Percentiles rank a stretch among this genome's conserved stretches.
Conservation (phyloP, 1,140 invertebrate genomes). For the Diploscapter pachys region DNA sequence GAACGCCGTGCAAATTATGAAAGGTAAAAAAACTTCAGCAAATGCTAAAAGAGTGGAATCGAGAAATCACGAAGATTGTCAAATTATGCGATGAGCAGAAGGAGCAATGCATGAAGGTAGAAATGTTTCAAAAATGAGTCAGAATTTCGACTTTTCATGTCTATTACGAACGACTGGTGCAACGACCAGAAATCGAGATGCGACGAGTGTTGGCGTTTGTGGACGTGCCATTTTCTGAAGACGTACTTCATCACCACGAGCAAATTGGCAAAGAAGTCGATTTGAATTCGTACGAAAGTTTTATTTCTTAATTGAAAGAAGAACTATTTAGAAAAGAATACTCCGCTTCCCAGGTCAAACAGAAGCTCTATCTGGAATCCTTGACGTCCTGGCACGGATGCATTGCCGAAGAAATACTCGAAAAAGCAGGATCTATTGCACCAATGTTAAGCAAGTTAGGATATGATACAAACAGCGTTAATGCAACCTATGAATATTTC, state of each 20-base stretch:
- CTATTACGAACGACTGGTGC: too few species aligned
- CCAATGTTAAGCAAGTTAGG: slow-evolving; percentile 50
- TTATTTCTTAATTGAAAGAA: slow-evolving; percentile 70
- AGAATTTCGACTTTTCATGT: slow-evolving; percentile 6
- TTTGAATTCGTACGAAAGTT: too few species aligned
- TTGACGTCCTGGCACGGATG: slow-evolving; percentile 91
- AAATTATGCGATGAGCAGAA: too few species aligned
- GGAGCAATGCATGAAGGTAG: too few species aligned
- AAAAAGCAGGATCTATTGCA: slow-evolving; percentile 48
- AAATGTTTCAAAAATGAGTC: neutral
- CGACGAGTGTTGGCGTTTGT: too few species aligned
- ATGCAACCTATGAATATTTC: too few species aligned
- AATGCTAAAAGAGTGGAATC: too few species aligned
- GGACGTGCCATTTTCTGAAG: too few species aligned
- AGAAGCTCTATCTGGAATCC: slow-evolving; percentile 92
- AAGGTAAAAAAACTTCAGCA: slow-evolving; percentile 76
- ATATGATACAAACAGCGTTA: slow-evolving; percentile 45
- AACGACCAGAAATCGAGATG: too few species aligned
- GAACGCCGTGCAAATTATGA: slow-evolving; percentile 62
- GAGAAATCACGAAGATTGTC: too few species aligned
- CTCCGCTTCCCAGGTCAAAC: slow-evolving; percentile 71
- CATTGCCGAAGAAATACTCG: slow-evolving; percentile 81
- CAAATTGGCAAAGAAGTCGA: neutral
- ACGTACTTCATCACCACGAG: too few species aligned
- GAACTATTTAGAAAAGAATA: slow-evolving; percentile 78